Evolutionary conservation across 2,113 vertebrate species (phyloP).

Genomic region (Eptesicus fuscus): DNA sequence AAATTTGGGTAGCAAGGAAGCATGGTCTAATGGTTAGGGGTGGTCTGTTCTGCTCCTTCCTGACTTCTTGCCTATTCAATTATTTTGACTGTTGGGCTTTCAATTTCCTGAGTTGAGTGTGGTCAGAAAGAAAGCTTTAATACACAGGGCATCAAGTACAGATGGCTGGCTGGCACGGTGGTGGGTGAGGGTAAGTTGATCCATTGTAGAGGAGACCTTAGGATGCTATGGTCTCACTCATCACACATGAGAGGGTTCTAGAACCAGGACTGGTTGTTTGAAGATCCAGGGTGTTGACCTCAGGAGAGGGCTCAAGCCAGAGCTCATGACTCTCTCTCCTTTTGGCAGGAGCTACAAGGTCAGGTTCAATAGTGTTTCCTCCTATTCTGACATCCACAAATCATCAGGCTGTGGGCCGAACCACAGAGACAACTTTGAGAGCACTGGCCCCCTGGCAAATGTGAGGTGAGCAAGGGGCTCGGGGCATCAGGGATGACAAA

Average conservation of each 20-base stretch:
- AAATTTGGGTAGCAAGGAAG: not conserved
- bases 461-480: slow-evolving; percentile 86
- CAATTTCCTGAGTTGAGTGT: not conserved
- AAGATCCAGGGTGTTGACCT: not conserved
- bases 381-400: slow-evolving; percentile 92
- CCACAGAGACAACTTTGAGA: slow-evolving; percentile 93
- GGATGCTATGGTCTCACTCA: not conserved
- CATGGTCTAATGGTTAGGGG: not conserved
- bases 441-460: slow-evolving; percentile 94
- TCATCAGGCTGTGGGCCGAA: slow-evolving; percentile 92
- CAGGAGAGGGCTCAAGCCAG: not conserved
- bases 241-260: not conserved
- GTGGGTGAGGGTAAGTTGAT: accelerated
- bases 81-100: not conserved
- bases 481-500: accelerated
- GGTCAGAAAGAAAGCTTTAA: not conserved
- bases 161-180: accelerated
- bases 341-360: slow-evolving; percentile 95
- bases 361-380: slow-evolving; percentile 98
- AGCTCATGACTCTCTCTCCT: not conserved
- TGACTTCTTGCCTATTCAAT: not conserved
- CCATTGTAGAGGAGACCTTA: not conserved
- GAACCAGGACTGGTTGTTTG: not conserved
- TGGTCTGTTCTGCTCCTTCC: not conserved
- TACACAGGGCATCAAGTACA: accelerated